Evolutionary conservation across 2,888 invertebrate genomes (phyloP), one percentile per base, ranked within the genome.

Genomic region (Chironomus riparius): DNA sequence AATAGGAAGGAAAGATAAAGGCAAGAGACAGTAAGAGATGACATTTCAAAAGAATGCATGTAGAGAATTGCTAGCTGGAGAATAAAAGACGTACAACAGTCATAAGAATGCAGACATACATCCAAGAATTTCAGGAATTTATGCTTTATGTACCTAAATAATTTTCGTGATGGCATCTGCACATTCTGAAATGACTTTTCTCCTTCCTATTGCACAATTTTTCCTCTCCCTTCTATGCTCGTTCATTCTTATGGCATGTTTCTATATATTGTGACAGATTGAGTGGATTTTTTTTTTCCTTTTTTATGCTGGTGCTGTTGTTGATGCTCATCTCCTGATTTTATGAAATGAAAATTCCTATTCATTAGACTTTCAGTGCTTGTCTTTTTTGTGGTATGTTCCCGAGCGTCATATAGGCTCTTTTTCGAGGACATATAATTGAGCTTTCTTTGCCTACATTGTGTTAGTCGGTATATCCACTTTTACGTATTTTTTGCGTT

Each of bases 231-330:
- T 10, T 5, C 56, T 15, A 50, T 50, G 4, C 15, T 48, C 48
- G 3, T 50, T 15, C 56, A 56, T 18, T 18, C 56, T 56, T 18
- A 56, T 56, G 18, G 56, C 56, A 56, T 56, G 18, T 56, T 56
- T 68, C 15, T 70, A 38, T n/a, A 18, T 48, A 22, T 6, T 22
- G 48, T 72, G 72, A 62, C 72, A 72, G 61, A 72, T 72, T 72
- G 72, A 72, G 72, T 72, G 72, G 72, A 72, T 72, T 72, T 72
- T 62, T 62, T n/a, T 56, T n/a, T n/a, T n/a, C n/a, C n/a, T 18
- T 15, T 2, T 38, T 38, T 38, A 38, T 38, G 38, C 38, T 38
- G 2, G 38, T 38, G 38, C 38, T 38, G 38, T 38, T 38, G 38
- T 38, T 38, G 38, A 38, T 38, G 38, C 38, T 38, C 38, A 38